A percentile compares a stretch with the other conserved stretches of the same genome.
phyloP scores from a whole-genome alignment of 2,888 invertebrate genomes.

The Lochmaea capreae region DNA sequence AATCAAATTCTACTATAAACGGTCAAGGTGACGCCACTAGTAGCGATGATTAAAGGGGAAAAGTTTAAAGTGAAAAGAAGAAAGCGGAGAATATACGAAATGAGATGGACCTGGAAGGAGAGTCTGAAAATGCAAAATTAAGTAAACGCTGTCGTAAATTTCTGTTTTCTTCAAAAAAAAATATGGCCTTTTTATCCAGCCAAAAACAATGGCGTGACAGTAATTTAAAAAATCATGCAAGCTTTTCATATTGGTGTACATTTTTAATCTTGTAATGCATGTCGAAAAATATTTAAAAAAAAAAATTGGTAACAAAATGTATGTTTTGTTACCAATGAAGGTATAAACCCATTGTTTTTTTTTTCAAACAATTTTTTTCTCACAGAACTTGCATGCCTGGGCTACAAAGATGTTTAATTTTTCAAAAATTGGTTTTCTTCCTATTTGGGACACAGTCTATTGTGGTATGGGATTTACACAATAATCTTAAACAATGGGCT shows the following conservation, averaged over 20 bases:
- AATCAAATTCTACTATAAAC: not conserved
- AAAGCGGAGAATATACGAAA: too few species aligned
- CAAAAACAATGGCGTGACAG: not conserved
- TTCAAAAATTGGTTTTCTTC: conserved; percentile 21
- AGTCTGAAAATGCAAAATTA: too few species aligned
- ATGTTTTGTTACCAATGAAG: conserved; percentile 24
- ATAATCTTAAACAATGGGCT: conserved; percentile 52
- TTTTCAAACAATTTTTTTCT: conserved; percentile 32
- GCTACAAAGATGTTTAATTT: conserved; percentile 38
- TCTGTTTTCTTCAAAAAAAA: not conserved
- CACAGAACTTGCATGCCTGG: conserved; percentile 49
- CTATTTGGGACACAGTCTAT: conserved; percentile 36
- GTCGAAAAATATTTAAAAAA: conserved; percentile 19
- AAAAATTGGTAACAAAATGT: conserved; percentile 29
- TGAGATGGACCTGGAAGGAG: too few species aligned
- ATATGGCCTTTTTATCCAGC: not conserved
- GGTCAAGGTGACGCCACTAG: too few species aligned
- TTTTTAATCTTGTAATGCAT: conserved; percentile 33
- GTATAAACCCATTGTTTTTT: conserved; percentile 54
- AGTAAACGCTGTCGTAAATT: too few species aligned
- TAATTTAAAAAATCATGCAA: not conserved
- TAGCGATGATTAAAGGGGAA: too few species aligned
- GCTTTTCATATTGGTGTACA: conserved; percentile 20
- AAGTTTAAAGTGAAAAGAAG: too few species aligned
- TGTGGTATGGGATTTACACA: conserved; percentile 56